These are phyloP conservation scores for Salticus scenicus DNA, from an alignment of 2,888 invertebrate genomes.

Conservation along the genomic window DNA sequence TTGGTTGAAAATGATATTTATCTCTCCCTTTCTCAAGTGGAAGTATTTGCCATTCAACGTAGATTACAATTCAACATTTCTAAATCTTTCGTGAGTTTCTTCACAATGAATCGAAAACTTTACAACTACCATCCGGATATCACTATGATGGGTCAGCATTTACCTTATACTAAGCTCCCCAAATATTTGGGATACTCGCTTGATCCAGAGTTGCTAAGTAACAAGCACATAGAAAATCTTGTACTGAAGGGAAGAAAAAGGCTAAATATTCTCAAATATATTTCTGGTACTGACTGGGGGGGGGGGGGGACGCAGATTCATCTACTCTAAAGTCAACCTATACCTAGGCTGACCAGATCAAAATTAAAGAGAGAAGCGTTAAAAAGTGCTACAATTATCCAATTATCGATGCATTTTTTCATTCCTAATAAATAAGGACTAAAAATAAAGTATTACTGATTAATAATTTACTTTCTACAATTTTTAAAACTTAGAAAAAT, in stretches of 20 bases:
- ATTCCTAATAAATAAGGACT: too few relatives aligned
- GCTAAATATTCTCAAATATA: neutral
- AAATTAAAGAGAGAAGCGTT: too few relatives aligned
- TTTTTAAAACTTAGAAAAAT: too few relatives aligned
- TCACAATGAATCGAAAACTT: neutral
- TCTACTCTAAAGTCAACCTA: too few relatives aligned
- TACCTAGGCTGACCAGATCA: too few relatives aligned
- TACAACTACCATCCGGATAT: neutral
- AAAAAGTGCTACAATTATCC: too few relatives aligned
- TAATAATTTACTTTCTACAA: too few relatives aligned
- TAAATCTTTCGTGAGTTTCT: constrained; percentile 8
- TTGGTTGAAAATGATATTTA: too few relatives aligned
- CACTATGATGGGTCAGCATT: neutral
- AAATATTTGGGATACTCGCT: neutral
- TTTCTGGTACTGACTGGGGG: neutral
- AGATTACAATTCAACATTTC: neutral
- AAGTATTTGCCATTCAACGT: neutral
- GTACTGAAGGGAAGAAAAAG: neutral
- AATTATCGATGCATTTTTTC: too few relatives aligned
- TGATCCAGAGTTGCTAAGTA: neutral
- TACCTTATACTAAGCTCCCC: neutral
- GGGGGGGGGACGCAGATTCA: too few relatives aligned
- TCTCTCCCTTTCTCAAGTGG: neutral
- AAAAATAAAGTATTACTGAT: too few relatives aligned
- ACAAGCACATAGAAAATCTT: neutral